Evolutionary conservation across 2,797 vertebrate genomes (phyloP).

Genomic region (Karalla daura): DNA sequence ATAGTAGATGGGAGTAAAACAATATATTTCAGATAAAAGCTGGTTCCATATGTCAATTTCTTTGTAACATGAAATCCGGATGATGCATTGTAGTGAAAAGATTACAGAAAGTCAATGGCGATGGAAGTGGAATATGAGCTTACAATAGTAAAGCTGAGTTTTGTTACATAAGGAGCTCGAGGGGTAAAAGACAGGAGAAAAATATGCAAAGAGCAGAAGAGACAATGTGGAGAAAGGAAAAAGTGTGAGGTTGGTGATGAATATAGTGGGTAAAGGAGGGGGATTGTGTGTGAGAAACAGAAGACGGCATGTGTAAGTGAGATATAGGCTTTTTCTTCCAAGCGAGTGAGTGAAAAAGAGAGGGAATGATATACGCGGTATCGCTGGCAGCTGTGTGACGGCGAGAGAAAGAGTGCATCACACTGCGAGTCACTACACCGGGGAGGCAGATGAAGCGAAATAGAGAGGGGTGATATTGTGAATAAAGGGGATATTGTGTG

Average conservation of each 20-base stretch:
- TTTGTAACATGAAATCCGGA: slow-evolving; percentile 18
- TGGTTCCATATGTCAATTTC: neutral
- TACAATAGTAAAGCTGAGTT: slow-evolving; percentile 28
- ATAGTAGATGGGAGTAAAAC: slow-evolving; percentile 2
- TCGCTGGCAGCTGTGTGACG: slow-evolving; percentile 70
- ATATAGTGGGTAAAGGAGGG: slow-evolving; percentile 13
- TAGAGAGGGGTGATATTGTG: slow-evolving; percentile 65
- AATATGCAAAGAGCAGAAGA: slow-evolving; percentile 7
- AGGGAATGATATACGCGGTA: slow-evolving; percentile 64
- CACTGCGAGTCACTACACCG: slow-evolving; percentile 58
- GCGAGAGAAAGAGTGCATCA: slow-evolving; percentile 65
- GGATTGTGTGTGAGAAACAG: slow-evolving; percentile 26
- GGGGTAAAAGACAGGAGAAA: slow-evolving; percentile 15
- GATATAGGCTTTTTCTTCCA: slow-evolving; percentile 21
- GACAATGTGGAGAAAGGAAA: slow-evolving; percentile 17
- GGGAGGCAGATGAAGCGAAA: slow-evolving; percentile 70
- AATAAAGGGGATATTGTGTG: slow-evolving; percentile 74
- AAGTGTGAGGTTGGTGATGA: neutral
- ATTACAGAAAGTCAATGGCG: slow-evolving; percentile 31
- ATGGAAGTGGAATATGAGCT: slow-evolving; percentile 21
- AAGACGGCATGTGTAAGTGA: slow-evolving; percentile 37
- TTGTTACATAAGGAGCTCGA: slow-evolving; percentile 34
- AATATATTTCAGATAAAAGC: slow-evolving; percentile 17
- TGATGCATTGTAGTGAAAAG: slow-evolving; percentile 38
- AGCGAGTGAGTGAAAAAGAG: slow-evolving; percentile 43